Conservation (phyloP, 1,140 invertebrate genomes). For the Drosophila lacertosa region DNA sequence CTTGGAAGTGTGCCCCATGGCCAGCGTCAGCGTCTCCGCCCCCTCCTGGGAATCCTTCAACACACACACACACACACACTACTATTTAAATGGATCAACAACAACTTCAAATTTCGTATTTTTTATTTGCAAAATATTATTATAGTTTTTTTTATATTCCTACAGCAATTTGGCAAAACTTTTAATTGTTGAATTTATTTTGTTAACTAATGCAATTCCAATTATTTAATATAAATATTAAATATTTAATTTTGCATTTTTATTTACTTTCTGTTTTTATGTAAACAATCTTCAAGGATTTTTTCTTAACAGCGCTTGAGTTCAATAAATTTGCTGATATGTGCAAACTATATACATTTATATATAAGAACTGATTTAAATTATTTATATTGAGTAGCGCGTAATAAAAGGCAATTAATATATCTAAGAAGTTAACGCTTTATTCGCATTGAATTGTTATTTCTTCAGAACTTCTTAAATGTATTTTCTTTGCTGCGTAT, state of each 20-base stretch:
- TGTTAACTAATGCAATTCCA: too few species aligned
- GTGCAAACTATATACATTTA: not conserved
- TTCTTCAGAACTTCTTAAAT: not conserved
- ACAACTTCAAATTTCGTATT: too few species aligned
- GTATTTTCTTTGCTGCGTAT: not conserved
- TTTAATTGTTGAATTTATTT: too few species aligned
- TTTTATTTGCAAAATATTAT: too few species aligned
- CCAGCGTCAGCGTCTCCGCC: conserved; percentile 45
- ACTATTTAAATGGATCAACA: conserved; percentile 57
- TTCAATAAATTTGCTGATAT: conserved; percentile 11
- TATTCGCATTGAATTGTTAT: not conserved
- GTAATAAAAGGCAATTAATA: conserved; percentile 14
- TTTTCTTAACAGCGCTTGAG: not conserved
- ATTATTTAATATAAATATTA: too few species aligned
- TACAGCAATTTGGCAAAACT: too few species aligned
- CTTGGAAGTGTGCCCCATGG: conserved; percentile 72
- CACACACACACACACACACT: conserved; percentile 13
- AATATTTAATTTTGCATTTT: too few species aligned
- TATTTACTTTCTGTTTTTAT: too few species aligned
- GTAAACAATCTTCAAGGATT: not conserved
- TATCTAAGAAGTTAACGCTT: not conserved
- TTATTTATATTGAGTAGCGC: conserved; percentile 3
- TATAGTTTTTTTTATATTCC: too few species aligned
- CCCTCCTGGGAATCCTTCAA: conserved; percentile 51
- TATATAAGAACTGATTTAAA: too few species aligned